Evolutionary conservation across 2,797 vertebrate species (phyloP).

Genomic region (Neosilurus hyrtlii): DNA sequence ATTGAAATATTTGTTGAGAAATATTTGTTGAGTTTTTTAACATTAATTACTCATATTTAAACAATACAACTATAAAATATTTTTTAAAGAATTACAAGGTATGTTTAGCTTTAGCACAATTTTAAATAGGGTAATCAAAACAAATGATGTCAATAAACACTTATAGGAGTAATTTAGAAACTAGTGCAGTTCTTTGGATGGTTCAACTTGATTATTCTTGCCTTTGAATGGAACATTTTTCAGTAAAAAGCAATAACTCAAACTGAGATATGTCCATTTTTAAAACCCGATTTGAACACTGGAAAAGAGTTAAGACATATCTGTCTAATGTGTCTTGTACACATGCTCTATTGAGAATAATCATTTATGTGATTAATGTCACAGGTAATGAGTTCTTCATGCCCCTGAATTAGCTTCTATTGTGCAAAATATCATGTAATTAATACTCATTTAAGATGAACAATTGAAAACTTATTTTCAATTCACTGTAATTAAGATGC

Average conservation of each 20-base stretch:
- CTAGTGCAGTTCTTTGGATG: neutral
- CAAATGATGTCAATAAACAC: neutral
- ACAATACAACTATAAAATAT: too few species aligned
- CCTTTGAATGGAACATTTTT: neutral
- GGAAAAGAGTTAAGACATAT: conserved; percentile 30
- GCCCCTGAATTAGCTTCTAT: conserved; percentile 44
- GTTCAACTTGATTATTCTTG: neutral
- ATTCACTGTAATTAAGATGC: conserved; percentile 48
- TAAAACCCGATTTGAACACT: conserved; percentile 24
- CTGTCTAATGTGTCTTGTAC: conserved; percentile 34
- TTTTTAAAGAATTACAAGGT: too few species aligned
- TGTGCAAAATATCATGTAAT: conserved; percentile 49
- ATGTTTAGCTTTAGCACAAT: neutral
- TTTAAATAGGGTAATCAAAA: neutral
- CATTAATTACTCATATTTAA: neutral
- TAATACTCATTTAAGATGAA: conserved; percentile 50
- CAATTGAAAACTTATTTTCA: conserved; percentile 50
- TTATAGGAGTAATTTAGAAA: neutral
- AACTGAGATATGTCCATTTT: conserved; percentile 30
- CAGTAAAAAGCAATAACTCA: conserved; percentile 10
- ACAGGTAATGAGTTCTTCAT: conserved; percentile 51
- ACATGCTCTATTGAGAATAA: conserved; percentile 38
- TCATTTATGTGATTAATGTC: conserved; percentile 48
- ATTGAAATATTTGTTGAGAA: too few species aligned
- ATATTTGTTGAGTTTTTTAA: too few species aligned